A percentile compares a stretch with the other conserved stretches of the same genome.
These are phyloP conservation scores for Protophormia terraenovae DNA, from an alignment of 2,888 invertebrate genomes.

Conservation along the genomic window DNA sequence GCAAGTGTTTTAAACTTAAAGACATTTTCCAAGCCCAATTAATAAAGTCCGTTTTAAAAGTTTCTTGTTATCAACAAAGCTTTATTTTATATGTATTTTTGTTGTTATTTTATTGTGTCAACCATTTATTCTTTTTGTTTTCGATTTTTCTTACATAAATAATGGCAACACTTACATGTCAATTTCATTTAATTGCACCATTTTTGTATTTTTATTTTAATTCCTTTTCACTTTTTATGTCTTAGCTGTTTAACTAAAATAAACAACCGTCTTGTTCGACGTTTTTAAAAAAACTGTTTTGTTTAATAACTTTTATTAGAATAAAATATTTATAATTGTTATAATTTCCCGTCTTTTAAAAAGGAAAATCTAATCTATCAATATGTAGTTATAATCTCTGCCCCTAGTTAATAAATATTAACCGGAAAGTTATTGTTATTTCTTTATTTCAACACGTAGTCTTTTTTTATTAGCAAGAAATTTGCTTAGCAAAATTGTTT, in stretches of 20 bases:
- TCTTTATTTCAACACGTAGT: neutral
- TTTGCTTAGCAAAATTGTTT: too few species aligned
- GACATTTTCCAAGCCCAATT: neutral
- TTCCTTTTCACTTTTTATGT: neutral
- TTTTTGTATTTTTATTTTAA: conserved; percentile 2
- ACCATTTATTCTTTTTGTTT: neutral
- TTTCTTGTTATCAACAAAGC: neutral
- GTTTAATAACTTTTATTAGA: neutral
- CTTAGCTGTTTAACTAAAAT: neutral
- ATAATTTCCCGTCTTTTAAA: neutral
- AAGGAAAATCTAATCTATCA: neutral
- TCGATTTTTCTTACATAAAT: neutral
- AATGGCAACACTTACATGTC: conserved; percentile 39
- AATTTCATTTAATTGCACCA: conserved; percentile 41
- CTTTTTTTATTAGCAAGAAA: neutral
- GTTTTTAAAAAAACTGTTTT: neutral
- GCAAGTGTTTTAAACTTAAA: neutral
- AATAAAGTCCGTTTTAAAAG: neutral
- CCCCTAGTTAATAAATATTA: neutral
- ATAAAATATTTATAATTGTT: neutral
- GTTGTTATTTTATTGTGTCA: too few species aligned
- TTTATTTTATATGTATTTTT: neutral
- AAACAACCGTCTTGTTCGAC: neutral
- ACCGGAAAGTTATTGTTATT: neutral
- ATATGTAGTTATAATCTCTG: neutral